These are phyloP conservation scores for Sarotherodon lohbergeri DNA, from an alignment of 2,113 vertebrate genomes.

Conservation along the genomic window DNA sequence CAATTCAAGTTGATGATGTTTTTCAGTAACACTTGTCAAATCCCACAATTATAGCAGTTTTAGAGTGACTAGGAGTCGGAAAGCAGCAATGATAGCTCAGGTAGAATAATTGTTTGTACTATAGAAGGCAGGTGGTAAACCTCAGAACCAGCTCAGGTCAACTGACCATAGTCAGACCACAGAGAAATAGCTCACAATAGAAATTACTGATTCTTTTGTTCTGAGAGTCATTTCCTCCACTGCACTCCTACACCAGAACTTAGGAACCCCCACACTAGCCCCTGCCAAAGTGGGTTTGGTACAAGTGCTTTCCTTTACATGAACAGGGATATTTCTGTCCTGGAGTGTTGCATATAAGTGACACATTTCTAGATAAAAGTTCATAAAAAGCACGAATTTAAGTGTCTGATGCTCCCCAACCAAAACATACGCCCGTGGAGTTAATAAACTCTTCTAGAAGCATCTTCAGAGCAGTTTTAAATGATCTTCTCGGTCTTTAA, in stretches of 20 bases:
- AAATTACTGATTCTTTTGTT: background rate
- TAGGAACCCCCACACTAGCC: rapidly evolving
- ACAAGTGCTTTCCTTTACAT: background rate
- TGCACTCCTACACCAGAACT: rapidly evolving
- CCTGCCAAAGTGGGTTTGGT: background rate
- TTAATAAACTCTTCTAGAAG: background rate
- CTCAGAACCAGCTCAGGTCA: background rate
- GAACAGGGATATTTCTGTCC: background rate
- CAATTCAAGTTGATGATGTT: background rate
- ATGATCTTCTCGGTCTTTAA: background rate
- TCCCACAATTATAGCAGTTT: background rate
- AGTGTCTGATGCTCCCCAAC: background rate
- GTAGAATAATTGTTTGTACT: rapidly evolving
- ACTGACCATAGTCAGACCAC: background rate
- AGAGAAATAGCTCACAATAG: rapidly evolving
- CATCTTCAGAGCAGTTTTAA: background rate
- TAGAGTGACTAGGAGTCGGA: background rate
- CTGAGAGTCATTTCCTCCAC: background rate
- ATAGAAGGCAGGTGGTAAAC: background rate
- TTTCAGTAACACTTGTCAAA: background rate
- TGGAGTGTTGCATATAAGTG: background rate
- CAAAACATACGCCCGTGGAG: background rate
- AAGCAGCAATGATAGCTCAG: background rate
- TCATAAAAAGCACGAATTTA: background rate
- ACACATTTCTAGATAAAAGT: background rate